Conservation (phyloP, 2,113 vertebrate species). For the Pomatostomus ruficeps region DNA sequence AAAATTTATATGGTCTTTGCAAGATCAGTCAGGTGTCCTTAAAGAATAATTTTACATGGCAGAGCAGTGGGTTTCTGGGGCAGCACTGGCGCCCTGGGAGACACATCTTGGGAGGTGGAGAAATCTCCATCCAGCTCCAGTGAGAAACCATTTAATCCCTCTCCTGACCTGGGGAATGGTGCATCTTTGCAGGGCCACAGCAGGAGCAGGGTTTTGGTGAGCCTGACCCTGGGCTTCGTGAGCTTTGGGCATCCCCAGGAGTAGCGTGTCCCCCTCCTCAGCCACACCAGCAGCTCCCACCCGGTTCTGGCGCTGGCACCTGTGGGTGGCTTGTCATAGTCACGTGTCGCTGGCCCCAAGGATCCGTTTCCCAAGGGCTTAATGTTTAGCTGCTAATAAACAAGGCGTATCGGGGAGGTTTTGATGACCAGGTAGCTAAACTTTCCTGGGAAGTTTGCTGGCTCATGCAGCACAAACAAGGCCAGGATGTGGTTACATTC, state of each 20-base stretch:
- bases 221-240: not conserved
- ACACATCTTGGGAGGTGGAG: not conserved
- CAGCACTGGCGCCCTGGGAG: rapidly evolving
- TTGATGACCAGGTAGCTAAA: not conserved
- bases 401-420: not conserved
- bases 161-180: not conserved
- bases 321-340: not conserved
- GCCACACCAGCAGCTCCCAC: not conserved
- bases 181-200: not conserved
- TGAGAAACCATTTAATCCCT: not conserved
- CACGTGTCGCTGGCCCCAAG: not conserved
- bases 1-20: not conserved
- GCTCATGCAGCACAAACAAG: not conserved
- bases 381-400: slow-evolving; percentile 57
- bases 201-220: not conserved
- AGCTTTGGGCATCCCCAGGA: not conserved
- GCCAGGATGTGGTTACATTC: not conserved
- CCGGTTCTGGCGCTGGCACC: rapidly evolving
- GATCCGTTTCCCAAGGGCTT: slow-evolving; percentile 39
- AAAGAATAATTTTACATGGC: not conserved
- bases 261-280: not conserved
- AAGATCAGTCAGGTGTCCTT: not conserved
- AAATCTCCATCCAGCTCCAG: not conserved
- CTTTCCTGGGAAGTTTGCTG: not conserved
- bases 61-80: slow-evolving; percentile 18